phyloP scores from a whole-genome alignment of 2,113 vertebrate genomes.

The Lepus europaeus region DNA sequence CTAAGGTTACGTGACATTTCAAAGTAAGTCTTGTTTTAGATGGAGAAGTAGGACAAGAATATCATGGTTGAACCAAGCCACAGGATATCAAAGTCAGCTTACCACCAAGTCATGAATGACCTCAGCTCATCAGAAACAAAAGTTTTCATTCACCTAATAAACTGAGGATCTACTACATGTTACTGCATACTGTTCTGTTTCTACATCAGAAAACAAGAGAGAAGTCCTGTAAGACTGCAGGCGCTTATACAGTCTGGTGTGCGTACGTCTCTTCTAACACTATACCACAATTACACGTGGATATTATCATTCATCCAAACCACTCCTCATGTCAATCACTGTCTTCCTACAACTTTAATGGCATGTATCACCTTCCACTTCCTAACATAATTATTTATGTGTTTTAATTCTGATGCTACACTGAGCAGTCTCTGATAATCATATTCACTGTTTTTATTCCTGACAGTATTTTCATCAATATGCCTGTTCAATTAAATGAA shows the following conservation, averaged over 20 bases:
- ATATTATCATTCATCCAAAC: not conserved
- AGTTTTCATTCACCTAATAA: not conserved
- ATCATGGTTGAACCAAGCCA: not conserved
- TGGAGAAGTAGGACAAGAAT: not conserved
- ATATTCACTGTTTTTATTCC: conserved; percentile 32
- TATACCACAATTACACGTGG: not conserved
- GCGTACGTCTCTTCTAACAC: not conserved
- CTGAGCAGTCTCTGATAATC: not conserved
- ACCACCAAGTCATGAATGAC: not conserved
- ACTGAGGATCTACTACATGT: not conserved
- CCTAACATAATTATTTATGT: conserved; percentile 34
- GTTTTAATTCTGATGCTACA: conserved; percentile 18
- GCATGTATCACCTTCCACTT: not conserved
- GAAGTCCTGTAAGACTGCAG: not conserved
- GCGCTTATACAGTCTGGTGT: not conserved
- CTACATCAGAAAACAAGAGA: not conserved
- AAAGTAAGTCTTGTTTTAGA: conserved; percentile 37
- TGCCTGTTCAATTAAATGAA: not conserved
- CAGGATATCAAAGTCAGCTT: conserved; percentile 5
- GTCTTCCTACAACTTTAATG: not conserved
- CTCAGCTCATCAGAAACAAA: conserved; percentile 2
- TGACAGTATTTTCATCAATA: conserved; percentile 33
- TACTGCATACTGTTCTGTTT: not conserved
- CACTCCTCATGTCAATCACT: not conserved
- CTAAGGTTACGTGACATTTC: conserved; percentile 10